These are phyloP conservation scores for Loripinus fragilis DNA, from an alignment of 2,888 invertebrate species.

Conservation along the genomic window DNA sequence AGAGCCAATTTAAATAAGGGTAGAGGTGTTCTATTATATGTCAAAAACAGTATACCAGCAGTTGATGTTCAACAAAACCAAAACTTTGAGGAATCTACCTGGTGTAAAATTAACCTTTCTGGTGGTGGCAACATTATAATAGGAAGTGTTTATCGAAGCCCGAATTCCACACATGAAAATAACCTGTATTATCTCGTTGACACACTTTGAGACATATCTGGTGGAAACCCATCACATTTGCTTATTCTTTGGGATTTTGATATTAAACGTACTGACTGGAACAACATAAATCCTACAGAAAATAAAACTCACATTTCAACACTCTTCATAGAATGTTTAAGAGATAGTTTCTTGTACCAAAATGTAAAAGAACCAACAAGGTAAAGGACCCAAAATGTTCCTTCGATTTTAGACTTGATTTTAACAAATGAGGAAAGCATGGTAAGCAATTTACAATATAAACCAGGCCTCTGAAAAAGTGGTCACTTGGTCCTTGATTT, in stretches of 20 bases:
- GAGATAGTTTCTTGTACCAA: conserved; percentile 17
- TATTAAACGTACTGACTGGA: neutral
- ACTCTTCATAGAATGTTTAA: neutral
- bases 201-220: neutral
- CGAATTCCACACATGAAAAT: neutral
- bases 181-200: neutral
- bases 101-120: conserved; percentile 3
- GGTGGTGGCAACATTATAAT: neutral
- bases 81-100: neutral
- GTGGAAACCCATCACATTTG: neutral
- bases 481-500: too few species aligned
- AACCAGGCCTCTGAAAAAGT: too few species aligned
- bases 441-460: neutral
- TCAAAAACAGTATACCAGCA: neutral
- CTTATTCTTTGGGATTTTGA: conserved; percentile 8
- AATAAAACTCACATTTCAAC: conserved; percentile 12
- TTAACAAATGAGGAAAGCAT: conserved; percentile 16
- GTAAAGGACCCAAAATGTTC: neutral
- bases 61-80: neutral
- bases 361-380: conserved; percentile 12
- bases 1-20: neutral
- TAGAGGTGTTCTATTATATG: neutral
- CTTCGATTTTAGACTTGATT: conserved; percentile 6
- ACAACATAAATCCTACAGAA: neutral
- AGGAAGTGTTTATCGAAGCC: conserved; percentile 12